Evolutionary conservation across 2,113 vertebrate genomes (phyloP).

Genomic region (Cyanoderma ruficeps): DNA sequence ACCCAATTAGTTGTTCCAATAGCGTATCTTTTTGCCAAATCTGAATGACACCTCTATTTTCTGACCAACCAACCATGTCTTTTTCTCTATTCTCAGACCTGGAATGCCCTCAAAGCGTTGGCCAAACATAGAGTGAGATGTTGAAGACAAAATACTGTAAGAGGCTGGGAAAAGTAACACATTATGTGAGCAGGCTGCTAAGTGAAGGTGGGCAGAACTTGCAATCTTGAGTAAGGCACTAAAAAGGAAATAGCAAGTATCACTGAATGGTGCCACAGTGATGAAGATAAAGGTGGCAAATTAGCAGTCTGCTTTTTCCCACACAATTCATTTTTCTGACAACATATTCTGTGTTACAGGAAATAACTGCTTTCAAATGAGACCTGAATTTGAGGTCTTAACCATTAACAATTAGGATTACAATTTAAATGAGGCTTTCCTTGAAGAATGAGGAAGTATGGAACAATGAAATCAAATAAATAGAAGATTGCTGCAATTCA

Average conservation of each 20-base stretch:
- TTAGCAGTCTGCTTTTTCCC: not conserved
- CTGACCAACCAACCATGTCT: not conserved
- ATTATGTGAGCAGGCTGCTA: not conserved
- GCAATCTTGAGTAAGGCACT: not conserved
- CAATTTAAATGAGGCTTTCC: not conserved
- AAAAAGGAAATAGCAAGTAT: not conserved
- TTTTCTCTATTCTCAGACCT: not conserved
- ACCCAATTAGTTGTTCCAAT: not conserved
- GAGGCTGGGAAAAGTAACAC: not conserved
- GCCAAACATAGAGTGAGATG: not conserved
- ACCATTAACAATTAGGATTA: not conserved
- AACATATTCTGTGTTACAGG: not conserved
- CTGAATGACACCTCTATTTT: not conserved
- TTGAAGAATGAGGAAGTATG: not conserved
- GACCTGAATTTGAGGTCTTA: conserved; percentile 1
- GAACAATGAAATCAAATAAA: not conserved
- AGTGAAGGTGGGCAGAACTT: not conserved
- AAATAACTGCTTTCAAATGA: not conserved
- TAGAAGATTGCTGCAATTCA: not conserved
- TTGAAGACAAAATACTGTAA: not conserved
- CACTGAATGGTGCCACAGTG: not conserved
- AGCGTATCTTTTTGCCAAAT: not conserved
- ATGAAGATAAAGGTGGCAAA: not conserved
- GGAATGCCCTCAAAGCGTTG: not conserved
- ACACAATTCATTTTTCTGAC: not conserved